Base-by-base conservation (phyloP, 2,888 invertebrate genomes). In the Lasius platythorax region DNA sequence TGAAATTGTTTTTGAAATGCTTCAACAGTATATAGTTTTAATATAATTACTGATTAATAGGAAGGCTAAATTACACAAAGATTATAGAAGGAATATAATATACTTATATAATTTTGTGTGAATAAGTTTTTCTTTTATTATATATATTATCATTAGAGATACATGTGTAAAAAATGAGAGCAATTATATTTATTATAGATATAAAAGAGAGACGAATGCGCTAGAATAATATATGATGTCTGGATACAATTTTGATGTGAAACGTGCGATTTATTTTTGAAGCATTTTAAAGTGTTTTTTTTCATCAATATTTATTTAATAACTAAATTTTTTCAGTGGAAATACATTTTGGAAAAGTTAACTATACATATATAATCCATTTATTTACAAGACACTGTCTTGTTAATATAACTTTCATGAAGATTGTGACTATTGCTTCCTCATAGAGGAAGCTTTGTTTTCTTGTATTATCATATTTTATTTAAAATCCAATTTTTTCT, bases 251-350 rank as follows among this genome's bases (percentile, higher is more conserved):
- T 50, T 67, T 4, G 12, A 75, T 76, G 23, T 76, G 23, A 63
- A 75, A 63, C 9, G 15, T 8, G 37, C 4, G 18, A 76, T 76
- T 67, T 53, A 75, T 75, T 63, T 75, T 75, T 75, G 12, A 76
- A 40, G 23, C 1, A 23, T 9, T 76, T 67, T 53, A 53, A 40
- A 18, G 15, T 61, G 11, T 74, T 64, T 75, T 74, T 43, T 66
- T 33, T 15, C 6, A n/a, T 12, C 37, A 56, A 28, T 78, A 56
- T 56, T 68, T 68, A 78, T 78, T 78, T 56, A 78, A 76, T 28
- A n/a, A 53, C 40, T 53, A 28, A 28, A 43, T 18, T 63, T 63
- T 64, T 66, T 68, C 37, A 76, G 53, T 56, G 33, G 8, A 6
- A 30, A 68, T 56, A 56, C n/a, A 40, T 76, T 78, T 64, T 23